Conservation (phyloP, 2,797 vertebrate genomes). For the Dermochelys coriacea region DNA sequence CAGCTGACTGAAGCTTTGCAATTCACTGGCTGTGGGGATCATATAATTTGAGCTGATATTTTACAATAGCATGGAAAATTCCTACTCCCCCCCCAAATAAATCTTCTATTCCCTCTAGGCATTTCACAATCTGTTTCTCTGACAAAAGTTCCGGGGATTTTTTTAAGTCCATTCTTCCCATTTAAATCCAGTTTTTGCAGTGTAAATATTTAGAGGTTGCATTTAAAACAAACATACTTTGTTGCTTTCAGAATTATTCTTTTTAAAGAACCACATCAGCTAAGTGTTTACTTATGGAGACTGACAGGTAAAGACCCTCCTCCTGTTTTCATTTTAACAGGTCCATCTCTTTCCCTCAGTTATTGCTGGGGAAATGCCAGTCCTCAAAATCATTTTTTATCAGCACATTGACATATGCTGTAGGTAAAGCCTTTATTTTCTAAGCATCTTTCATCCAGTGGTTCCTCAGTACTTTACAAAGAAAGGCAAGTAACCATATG, state of each 20-base stretch:
- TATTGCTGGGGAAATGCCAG: constrained; percentile 30
- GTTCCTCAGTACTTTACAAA: neutral
- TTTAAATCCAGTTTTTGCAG: constrained; percentile 30
- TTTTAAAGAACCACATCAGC: constrained; percentile 48
- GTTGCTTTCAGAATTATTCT: constrained; percentile 56
- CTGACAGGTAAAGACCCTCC: constrained; percentile 27
- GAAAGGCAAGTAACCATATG: neutral
- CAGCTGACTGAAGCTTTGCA: constrained; percentile 66
- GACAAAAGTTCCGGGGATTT: constrained; percentile 62
- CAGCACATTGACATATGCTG: neutral
- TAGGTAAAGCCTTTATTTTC: neutral
- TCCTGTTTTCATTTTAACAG: constrained; percentile 24
- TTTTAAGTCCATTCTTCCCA: neutral
- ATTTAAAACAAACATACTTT: constrained; percentile 68
- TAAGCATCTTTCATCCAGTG: neutral
- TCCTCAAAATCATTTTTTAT: constrained; percentile 1
- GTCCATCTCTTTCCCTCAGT: constrained; percentile 31
- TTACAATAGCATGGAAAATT: constrained; percentile 72
- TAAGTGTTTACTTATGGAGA: constrained; percentile 48
- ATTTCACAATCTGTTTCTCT: constrained; percentile 68
- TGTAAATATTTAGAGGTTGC: constrained; percentile 70
- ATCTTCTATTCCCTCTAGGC: constrained; percentile 63
- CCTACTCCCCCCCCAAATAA: constrained; percentile 66
- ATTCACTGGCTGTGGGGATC: constrained; percentile 63
- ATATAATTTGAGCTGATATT: constrained; percentile 65